Conservation (phyloP, 2,888 invertebrate genomes). For the Napeogenes sylphis region DNA sequence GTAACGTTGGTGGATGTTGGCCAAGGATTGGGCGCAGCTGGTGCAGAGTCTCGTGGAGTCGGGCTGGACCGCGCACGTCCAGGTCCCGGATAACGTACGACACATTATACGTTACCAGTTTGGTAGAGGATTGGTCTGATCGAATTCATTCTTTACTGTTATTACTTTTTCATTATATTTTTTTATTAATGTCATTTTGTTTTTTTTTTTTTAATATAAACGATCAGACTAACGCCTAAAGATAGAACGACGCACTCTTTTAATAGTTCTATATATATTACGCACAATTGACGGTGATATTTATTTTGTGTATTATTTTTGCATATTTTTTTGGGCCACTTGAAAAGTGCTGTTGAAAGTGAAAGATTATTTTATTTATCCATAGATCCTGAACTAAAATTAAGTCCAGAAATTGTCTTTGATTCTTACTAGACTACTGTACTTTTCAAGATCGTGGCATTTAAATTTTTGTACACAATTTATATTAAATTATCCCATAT, state of each 20-base stretch:
- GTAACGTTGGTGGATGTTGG: conserved; percentile 73
- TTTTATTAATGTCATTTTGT: background rate
- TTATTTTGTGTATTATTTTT: background rate
- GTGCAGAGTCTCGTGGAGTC: conserved; percentile 91
- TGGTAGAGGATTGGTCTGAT: conserved; percentile 16
- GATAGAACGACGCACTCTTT: conserved; percentile 26
- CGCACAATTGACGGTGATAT: conserved; percentile 17
- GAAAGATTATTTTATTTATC: too few relatives aligned
- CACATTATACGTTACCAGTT: conserved; percentile 35
- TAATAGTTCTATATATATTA: conserved; percentile 17
- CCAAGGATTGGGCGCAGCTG: conserved; percentile 90
- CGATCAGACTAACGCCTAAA: conserved; percentile 21
- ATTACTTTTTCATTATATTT: too few relatives aligned
- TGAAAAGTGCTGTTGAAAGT: too few relatives aligned
- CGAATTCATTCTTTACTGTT: conserved; percentile 33
- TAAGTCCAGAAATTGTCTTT: background rate
- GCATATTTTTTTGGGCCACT: background rate
- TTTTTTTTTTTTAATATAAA: background rate
- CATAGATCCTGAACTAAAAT: too few relatives aligned
- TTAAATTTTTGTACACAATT: conserved; percentile 6
- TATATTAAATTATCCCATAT: conserved; percentile 6
- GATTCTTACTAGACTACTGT: background rate
- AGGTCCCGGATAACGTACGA: conserved; percentile 81
- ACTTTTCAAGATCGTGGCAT: conserved; percentile 20
- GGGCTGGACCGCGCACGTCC: conserved; percentile 89